A percentile compares a stretch with the other conserved stretches of the same genome.
Evolutionary conservation across 2,797 vertebrate genomes (phyloP).

Genomic region (Anguilla marmorata): DNA sequence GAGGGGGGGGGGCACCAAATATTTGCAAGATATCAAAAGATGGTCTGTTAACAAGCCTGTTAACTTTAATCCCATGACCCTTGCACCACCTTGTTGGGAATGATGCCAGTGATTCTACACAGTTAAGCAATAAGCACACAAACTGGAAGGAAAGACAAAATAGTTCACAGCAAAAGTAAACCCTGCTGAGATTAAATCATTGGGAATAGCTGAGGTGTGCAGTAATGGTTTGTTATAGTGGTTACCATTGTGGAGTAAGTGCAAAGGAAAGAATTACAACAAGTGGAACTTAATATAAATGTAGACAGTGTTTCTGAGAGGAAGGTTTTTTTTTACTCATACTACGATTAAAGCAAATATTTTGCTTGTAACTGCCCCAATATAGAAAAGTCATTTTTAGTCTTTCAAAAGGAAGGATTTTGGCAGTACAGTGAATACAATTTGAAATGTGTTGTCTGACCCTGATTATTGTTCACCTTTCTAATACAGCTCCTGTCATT

Average conservation of each 20-base stretch:
- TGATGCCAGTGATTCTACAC: neutral
- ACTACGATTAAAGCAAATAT: neutral
- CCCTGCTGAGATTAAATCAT: neutral
- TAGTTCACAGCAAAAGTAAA: constrained; percentile 26
- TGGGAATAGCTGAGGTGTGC: constrained; percentile 20
- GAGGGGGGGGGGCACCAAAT: neutral
- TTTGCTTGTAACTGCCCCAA: neutral
- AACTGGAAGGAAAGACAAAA: neutral
- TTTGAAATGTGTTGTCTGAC: neutral
- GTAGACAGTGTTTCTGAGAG: constrained; percentile 18
- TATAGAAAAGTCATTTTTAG: neutral
- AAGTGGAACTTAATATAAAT: constrained; percentile 12
- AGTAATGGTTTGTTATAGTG: constrained; percentile 28
- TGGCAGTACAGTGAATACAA: neutral
- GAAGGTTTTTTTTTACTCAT: neutral
- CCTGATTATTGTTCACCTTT: neutral
- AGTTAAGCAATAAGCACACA: neutral
- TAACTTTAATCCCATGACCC: neutral
- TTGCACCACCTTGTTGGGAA: neutral
- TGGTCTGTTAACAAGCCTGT: neutral
- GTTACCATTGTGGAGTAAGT: constrained; percentile 27
- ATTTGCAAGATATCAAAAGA: neutral
- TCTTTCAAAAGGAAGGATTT: neutral
- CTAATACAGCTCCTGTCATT: neutral
- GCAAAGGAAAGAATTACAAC: constrained; percentile 16